A percentile compares a stretch with the other conserved stretches of the same genome.
Evolutionary conservation across 2,113 vertebrate species (phyloP).

Genomic region (Salvelinus sp.): DNA sequence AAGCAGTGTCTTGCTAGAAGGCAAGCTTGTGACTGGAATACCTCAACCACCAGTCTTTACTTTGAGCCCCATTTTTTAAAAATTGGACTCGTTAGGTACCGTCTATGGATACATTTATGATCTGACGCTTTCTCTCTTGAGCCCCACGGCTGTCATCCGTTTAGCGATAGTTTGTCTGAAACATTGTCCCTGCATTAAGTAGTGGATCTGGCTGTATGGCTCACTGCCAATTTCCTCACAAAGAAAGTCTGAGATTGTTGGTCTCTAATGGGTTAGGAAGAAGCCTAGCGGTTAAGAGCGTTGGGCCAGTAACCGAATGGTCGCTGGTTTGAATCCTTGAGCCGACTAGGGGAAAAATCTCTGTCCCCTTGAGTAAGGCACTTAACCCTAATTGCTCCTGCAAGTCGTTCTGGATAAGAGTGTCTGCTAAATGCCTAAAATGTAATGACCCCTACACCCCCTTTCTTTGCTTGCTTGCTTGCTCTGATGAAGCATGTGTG

Average conservation of each 20-base stretch:
- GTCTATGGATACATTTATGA: background rate
- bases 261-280: background rate
- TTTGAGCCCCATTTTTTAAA: background rate
- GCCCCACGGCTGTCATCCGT: background rate
- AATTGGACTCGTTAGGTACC: background rate
- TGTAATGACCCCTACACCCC: background rate
- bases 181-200: background rate
- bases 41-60: conserved; percentile 2
- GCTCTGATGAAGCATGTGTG: background rate
- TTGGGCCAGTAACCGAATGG: too few relatives aligned
- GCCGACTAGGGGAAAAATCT: too few relatives aligned
- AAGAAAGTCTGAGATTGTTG: background rate
- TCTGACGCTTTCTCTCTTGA: background rate
- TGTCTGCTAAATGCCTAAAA: conserved; percentile 28
- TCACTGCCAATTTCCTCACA: background rate
- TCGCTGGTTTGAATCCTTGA: too few relatives aligned
- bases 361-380: too few relatives aligned
- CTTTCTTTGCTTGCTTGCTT: background rate
- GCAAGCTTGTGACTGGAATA: conserved; percentile 23
- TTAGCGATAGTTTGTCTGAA: background rate
- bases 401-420: too few relatives aligned
- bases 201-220: background rate
- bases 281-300: background rate
- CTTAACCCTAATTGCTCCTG: too few relatives aligned
- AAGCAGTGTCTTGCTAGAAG: conserved; percentile 17